Percentiles rank a stretch among this genome's conserved stretches.
phyloP scores from a whole-genome alignment of 2,797 vertebrate genomes.

The Sebastes minor region DNA sequence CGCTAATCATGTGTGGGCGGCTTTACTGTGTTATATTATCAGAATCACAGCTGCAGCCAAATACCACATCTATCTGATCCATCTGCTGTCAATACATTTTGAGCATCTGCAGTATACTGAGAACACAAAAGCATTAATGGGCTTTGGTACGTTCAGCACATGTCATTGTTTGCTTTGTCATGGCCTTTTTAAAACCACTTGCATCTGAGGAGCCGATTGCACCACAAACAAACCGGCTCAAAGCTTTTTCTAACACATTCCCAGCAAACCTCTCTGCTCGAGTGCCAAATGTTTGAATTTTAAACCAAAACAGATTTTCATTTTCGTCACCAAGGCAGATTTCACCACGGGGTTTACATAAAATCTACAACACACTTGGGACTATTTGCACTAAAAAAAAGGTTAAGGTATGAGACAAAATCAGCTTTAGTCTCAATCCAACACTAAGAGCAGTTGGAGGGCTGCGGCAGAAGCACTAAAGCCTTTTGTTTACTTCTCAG shows the following conservation, averaged over 20 bases:
- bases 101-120: neutral
- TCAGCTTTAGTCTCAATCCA: constrained; percentile 27
- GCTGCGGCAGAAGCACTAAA: constrained; percentile 1
- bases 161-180: neutral
- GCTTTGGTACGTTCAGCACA: neutral
- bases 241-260: constrained; percentile 9
- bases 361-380: neutral
- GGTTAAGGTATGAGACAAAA: constrained; percentile 12
- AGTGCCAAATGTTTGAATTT: constrained; percentile 12
- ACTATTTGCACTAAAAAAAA: constrained; percentile 12
- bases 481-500: constrained; percentile 33
- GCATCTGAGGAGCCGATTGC: neutral
- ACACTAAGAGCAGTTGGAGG: constrained; percentile 1
- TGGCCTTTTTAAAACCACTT: neutral
- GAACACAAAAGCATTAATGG: neutral
- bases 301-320: neutral
- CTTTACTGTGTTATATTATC: neutral
- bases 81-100: constrained; percentile 1
- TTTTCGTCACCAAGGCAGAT: constrained; percentile 10
- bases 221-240: constrained; percentile 5
- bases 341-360: neutral
- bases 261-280: constrained; percentile 1
- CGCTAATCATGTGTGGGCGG: too few species aligned
- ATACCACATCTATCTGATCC: neutral
- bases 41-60: neutral